Evolutionary conservation across 2,113 vertebrate genomes (phyloP).

Genomic region (Numenius arquata): DNA sequence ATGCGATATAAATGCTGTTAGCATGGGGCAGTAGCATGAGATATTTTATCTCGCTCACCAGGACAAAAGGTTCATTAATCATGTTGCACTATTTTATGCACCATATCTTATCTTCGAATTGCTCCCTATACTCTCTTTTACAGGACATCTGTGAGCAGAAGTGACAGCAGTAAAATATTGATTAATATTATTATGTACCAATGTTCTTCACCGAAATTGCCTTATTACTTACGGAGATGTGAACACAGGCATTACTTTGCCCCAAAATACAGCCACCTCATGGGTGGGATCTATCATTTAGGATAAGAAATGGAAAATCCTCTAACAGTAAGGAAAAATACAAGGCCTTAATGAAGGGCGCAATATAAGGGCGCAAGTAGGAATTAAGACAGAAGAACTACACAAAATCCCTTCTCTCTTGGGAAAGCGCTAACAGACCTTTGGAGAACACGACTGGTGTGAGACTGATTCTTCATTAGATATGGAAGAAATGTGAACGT

Average conservation of each 20-base stretch:
- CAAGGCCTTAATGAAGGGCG: not conserved
- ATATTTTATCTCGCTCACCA: not conserved
- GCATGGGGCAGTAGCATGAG: not conserved
- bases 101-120: conserved; percentile 17
- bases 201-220: not conserved
- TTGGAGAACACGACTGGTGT: not conserved
- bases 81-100: not conserved
- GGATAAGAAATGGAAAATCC: not conserved
- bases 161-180: conserved; percentile 1
- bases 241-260: not conserved
- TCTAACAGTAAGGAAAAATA: not conserved
- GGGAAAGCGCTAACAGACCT: not conserved
- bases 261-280: not conserved
- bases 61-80: conserved; percentile 42
- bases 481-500: not conserved
- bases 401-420: not conserved
- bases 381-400: not conserved
- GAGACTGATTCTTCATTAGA: not conserved
- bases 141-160: conserved; percentile 10
- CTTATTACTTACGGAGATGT: not conserved
- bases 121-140: not conserved
- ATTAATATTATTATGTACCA: not conserved
- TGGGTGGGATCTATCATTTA: not conserved
- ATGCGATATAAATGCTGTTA: not conserved
- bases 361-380: not conserved